These are phyloP conservation scores for Cosmopolites sordidus DNA, from an alignment of 2,888 invertebrate species.

Conservation along the genomic window DNA sequence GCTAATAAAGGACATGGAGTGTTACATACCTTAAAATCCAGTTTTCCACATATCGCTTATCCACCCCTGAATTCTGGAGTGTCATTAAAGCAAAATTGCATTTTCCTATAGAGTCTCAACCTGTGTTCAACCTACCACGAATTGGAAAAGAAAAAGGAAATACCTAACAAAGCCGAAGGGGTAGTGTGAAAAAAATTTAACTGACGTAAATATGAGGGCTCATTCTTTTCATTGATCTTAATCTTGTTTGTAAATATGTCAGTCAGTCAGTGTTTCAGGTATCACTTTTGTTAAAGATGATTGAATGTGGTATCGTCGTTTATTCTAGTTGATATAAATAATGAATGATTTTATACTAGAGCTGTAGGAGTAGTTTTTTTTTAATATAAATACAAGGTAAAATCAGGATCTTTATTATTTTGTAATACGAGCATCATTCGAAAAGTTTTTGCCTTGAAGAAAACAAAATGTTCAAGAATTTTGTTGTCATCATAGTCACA, in stretches of 20 bases:
- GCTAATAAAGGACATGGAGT: slow-evolving; percentile 6
- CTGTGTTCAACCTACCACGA: not conserved
- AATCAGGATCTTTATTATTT: too few species aligned
- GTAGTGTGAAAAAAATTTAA: not conserved
- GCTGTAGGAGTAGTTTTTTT: too few species aligned
- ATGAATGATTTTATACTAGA: too few species aligned
- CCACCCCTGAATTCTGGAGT: slow-evolving; percentile 2
- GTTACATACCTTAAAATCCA: slow-evolving; percentile 6
- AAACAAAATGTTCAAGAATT: too few species aligned
- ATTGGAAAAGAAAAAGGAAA: not conserved
- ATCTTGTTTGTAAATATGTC: not conserved
- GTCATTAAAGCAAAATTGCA: slow-evolving; percentile 8
- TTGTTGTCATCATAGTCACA: too few species aligned
- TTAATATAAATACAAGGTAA: too few species aligned
- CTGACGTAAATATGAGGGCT: not conserved
- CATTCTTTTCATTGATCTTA: not conserved
- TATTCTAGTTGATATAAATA: too few species aligned
- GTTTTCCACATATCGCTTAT: slow-evolving; percentile 4
- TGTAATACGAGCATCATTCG: too few species aligned
- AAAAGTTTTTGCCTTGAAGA: too few species aligned
- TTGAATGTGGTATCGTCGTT: too few species aligned
- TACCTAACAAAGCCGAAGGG: not conserved
- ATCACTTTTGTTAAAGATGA: too few species aligned
- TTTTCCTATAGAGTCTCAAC: slow-evolving; percentile 4
- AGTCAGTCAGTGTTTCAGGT: not conserved